phyloP scores from a whole-genome alignment of 2,113 vertebrate species.

The Nerophis ophidion region DNA sequence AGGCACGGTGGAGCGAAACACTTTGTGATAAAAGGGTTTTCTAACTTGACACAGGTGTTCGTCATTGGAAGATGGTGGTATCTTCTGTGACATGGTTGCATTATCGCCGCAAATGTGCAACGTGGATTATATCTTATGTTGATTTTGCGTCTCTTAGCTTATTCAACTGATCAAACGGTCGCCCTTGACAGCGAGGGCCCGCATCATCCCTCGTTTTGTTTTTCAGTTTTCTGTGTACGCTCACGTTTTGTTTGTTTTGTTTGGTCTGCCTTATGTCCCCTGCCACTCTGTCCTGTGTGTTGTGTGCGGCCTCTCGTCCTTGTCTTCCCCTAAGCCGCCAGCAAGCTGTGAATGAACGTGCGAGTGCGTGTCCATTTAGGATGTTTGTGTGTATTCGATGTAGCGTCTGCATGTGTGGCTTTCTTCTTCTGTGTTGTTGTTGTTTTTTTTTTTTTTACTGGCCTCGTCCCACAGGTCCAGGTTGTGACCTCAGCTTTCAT shows the following conservation, averaged over 20 bases:
- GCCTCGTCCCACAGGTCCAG: constrained; percentile 58
- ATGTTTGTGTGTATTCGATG: constrained; percentile 10
- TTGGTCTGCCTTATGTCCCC: constrained; percentile 15
- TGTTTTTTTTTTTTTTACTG: not conserved
- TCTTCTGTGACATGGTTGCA: no score
- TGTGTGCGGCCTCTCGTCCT: constrained; percentile 32
- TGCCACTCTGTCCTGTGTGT: constrained; percentile 16
- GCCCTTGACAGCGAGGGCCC: constrained; percentile 27
- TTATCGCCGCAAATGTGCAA: not conserved
- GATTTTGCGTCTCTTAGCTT: constrained; percentile 34
- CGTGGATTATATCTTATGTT: constrained; percentile 14
- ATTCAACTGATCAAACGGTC: constrained; percentile 45
- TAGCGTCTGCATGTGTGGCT: constrained; percentile 32
- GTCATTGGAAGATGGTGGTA: no score
- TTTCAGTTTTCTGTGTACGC: not conserved
- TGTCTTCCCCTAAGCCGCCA: constrained; percentile 16
- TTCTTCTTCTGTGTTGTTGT: constrained; percentile 24
- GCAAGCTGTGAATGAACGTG: constrained; percentile 11
- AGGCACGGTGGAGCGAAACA: no score
- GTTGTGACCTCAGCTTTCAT: constrained; percentile 67
- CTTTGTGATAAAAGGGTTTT: no score
- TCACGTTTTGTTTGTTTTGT: constrained; percentile 5
- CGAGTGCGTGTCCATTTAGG: constrained; percentile 11
- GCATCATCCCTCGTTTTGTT: constrained; percentile 1
- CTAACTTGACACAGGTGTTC: no score